These are phyloP conservation scores for Seladonia tumulorum DNA, from an alignment of 2,888 invertebrate genomes.

Conservation along the genomic window DNA sequence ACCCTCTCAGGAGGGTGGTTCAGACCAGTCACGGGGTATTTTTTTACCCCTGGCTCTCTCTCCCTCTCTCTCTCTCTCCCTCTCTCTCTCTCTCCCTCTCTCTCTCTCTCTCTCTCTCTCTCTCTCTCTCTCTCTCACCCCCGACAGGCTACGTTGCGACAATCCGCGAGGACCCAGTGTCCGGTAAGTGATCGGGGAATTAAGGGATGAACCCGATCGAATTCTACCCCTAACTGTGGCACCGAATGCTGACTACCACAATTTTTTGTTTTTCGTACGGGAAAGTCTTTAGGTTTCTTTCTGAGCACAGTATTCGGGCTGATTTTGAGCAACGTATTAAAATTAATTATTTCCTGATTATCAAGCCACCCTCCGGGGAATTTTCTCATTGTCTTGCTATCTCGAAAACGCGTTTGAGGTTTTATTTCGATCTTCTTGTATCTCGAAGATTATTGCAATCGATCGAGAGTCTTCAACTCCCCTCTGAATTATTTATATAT, in stretches of 20 bases:
- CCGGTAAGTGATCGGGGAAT: background rate
- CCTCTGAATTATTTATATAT: background rate
- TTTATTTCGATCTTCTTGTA: background rate
- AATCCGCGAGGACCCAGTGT: background rate
- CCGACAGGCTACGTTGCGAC: background rate
- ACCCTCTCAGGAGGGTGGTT: slow-evolving; percentile 16
- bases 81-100: background rate
- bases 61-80: background rate
- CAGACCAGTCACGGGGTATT: slow-evolving; percentile 39
- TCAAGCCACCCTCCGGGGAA: no score
- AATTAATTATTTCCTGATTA: no score
- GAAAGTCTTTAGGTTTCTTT: background rate
- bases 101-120: no score
- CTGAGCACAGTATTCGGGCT: background rate
- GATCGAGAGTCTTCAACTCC: background rate
- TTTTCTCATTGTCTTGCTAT: no score
- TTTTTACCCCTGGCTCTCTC: slow-evolving; percentile 14
- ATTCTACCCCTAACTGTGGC: background rate
- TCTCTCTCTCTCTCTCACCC: background rate
- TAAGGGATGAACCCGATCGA: background rate
- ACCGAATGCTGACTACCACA: background rate
- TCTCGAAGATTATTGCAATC: background rate
- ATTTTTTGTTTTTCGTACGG: background rate
- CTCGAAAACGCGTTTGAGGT: no score
- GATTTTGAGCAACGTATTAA: background rate